phyloP scores from a whole-genome alignment of 1,140 invertebrate species.

The Cydia strobilella region DNA sequence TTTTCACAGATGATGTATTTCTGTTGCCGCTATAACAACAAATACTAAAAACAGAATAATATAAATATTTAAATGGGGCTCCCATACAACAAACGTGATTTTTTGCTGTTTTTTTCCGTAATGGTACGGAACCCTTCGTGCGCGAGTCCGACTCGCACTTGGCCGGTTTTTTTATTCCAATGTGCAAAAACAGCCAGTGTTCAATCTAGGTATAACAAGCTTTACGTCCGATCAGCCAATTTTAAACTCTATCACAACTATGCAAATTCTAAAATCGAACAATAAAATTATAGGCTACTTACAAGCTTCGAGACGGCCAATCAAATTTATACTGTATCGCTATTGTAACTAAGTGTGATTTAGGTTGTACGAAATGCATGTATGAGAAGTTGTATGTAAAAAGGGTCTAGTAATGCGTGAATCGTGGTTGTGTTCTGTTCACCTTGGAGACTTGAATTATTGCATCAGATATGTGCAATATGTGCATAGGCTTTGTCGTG shows the following conservation, averaged over 20 bases:
- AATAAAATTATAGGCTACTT: neutral
- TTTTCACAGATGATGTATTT: too few species aligned
- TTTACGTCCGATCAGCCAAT: neutral
- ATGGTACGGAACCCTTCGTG: too few species aligned
- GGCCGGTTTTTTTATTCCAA: too few species aligned
- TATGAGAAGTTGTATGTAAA: neutral
- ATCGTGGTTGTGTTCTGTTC: neutral
- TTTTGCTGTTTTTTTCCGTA: too few species aligned
- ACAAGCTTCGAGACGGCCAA: neutral
- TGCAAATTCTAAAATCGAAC: neutral
- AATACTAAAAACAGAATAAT: too few species aligned
- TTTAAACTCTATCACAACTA: neutral
- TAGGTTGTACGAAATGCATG: neutral
- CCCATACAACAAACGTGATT: too few species aligned
- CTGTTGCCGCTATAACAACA: too few species aligned
- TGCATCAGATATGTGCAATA: slow-evolving; percentile 8
- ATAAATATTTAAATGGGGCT: too few species aligned
- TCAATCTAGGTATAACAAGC: neutral
- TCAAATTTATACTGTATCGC: neutral
- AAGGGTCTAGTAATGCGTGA: neutral
- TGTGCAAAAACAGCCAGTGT: neutral
- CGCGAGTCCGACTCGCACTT: too few species aligned
- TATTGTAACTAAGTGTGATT: neutral
- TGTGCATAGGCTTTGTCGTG: neutral
- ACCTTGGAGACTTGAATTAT: neutral